These are phyloP conservation scores for Megaleporinus macrocephalus DNA, from an alignment of 2,113 vertebrate genomes.

Conservation along the genomic window DNA sequence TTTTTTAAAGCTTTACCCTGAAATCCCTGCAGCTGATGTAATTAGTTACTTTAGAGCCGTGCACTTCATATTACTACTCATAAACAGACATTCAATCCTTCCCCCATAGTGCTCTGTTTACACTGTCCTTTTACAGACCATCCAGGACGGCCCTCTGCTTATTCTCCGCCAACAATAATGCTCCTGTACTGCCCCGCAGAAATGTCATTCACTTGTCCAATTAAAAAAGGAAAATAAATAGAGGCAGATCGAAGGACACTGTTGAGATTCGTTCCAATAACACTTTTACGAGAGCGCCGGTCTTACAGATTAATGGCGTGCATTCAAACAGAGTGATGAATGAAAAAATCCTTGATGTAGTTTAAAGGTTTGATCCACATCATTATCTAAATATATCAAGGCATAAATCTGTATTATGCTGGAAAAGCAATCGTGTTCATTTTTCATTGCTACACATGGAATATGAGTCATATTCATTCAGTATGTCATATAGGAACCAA, in stretches of 20 bases:
- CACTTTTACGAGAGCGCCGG: conserved; percentile 46
- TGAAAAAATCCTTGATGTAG: conserved; percentile 35
- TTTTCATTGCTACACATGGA: not conserved
- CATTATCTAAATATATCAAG: conserved; percentile 51
- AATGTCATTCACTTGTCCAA: conserved; percentile 72
- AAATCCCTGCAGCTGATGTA: conserved; percentile 74
- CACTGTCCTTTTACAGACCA: conserved; percentile 72
- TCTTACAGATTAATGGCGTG: conserved; percentile 48
- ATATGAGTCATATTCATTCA: not conserved
- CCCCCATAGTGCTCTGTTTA: conserved; percentile 79
- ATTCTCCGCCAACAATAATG: conserved; percentile 75
- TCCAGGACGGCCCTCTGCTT: conserved; percentile 70
- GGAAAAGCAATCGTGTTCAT: conserved; percentile 29
- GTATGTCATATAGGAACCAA: not conserved
- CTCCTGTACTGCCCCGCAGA: conserved; percentile 66
- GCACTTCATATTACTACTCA: conserved; percentile 76
- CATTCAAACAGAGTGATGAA: conserved; percentile 35
- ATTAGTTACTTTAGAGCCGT: conserved; percentile 74
- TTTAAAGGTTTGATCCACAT: conserved; percentile 55
- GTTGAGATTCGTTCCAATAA: conserved; percentile 53
- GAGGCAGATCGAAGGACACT: conserved; percentile 42
- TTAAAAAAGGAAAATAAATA: conserved; percentile 76
- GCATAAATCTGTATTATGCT: conserved; percentile 51
- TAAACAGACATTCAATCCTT: conserved; percentile 87
- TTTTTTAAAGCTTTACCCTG: conserved; percentile 46